Evolutionary conservation across 2,113 vertebrate genomes (phyloP), one percentile per base, ranked within the genome.

Genomic region (Pomatostomus ruficeps): DNA sequence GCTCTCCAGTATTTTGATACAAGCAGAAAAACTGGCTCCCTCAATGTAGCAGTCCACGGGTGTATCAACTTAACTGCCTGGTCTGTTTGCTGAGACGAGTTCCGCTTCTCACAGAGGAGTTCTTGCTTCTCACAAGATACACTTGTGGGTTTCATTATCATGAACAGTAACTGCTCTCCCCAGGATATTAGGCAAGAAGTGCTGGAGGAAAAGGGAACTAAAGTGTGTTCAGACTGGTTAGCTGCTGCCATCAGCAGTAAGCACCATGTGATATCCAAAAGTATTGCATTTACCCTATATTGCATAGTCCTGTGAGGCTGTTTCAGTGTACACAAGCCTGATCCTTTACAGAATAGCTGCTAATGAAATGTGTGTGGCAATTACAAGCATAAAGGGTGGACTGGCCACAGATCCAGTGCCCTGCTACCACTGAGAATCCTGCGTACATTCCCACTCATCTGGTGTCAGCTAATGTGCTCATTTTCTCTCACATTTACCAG

Each of bases 171-270:
- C 43, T 85, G 74, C 45, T 89, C 16, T 92, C 74, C 59, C 73
- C 93, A 97, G 95, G 96, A 94, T 97, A 95, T 97, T 98, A 96
- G 74, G 97, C 86, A 98, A 98, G 95, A 97, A 97, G 72, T 48
- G 28, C 71, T 61, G 36, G 40, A 76, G 46, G 55, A 95, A 97
- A 65, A 75, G 95, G 97, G 98, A 98, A 96, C 94, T 91, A 89
- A 94, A 96, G 76, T 79, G 17, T 95, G 70, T 84, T 97, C 89
- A 95, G 84, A 66, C 46, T 82, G 48, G 51, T 61, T 29, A 33
- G 71, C 57, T 97, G 91, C 85, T 96, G 95, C 91, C 93, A 81
- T 94, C 79, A 83, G 93, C 95, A 95, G 66, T 82, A 58, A 23
- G 74, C 54, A 86, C 33, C 93, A 96, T n/a, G 83, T 92, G 92